phyloP scores from a whole-genome alignment of 2,113 vertebrate species.

The Atractosteus spatula region DNA sequence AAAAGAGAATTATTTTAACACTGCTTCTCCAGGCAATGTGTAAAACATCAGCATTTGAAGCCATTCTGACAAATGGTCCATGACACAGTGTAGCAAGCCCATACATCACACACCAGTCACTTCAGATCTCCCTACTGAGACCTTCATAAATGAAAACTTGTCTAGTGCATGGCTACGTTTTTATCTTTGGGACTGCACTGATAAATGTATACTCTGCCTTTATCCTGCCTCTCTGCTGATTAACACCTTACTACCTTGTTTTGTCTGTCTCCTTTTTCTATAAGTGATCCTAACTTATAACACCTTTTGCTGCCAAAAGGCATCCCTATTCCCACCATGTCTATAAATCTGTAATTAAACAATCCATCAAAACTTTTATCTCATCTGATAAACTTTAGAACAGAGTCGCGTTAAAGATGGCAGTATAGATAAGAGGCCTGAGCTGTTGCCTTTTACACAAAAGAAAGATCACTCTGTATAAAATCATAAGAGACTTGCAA shows the following conservation, averaged over 20 bases:
- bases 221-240: too few relatives aligned
- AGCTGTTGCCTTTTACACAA: too few relatives aligned
- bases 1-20: background rate
- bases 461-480: too few relatives aligned
- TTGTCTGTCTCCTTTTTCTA: background rate
- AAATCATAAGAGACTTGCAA: too few relatives aligned
- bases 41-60: background rate
- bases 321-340: background rate
- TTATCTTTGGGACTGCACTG: background rate
- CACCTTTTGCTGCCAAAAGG: background rate
- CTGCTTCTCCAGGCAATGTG: background rate
- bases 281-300: background rate
- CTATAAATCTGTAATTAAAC: slow-evolving; percentile 1
- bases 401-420: too few relatives aligned
- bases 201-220: too few relatives aligned
- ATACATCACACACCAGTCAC: background rate
- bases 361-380: background rate
- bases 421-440: too few relatives aligned
- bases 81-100: background rate
- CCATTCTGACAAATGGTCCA: background rate
- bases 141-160: background rate
- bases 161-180: background rate
- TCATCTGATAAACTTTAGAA: background rate
- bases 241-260: background rate
- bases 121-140: background rate